Conservation (phyloP, 2,888 invertebrate genomes). For the Horisme vitalbata region DNA sequence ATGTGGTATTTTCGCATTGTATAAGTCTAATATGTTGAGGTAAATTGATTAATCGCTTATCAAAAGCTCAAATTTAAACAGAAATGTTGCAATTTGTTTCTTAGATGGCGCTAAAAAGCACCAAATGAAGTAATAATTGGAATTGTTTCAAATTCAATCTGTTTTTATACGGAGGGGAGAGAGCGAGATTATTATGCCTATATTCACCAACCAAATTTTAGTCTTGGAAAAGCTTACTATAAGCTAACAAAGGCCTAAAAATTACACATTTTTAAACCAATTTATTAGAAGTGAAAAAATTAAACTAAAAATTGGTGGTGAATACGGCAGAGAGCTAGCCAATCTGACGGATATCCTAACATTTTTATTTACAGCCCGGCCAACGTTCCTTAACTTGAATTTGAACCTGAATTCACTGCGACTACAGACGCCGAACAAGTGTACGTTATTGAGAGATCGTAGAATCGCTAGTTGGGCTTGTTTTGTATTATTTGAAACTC, state of each 20-base stretch:
- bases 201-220: constrained; percentile 3
- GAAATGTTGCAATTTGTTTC: background rate
- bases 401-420: constrained; percentile 95
- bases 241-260: too few relatives aligned
- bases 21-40: constrained; percentile 12
- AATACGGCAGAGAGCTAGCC: constrained; percentile 16
- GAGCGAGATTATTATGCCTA: background rate
- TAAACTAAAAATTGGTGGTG: background rate
- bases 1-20: constrained; percentile 20
- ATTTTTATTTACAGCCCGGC: constrained; percentile 93
- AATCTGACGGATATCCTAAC: constrained; percentile 54
- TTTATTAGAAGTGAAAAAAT: background rate
- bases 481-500: constrained; percentile 46
- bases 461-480: constrained; percentile 75
- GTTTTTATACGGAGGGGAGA: too few relatives aligned
- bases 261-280: too few relatives aligned
- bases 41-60: background rate
- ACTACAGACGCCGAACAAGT: constrained; percentile 93
- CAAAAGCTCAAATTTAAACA: background rate
- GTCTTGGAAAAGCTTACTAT: background rate
- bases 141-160: too few relatives aligned
- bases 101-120: too few relatives aligned
- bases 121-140: too few relatives aligned
- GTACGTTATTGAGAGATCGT: constrained; percentile 86
- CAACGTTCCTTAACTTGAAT: constrained; percentile 98